phyloP scores from a whole-genome alignment of 2,113 vertebrate species.

The Sigmodon hispidus region DNA sequence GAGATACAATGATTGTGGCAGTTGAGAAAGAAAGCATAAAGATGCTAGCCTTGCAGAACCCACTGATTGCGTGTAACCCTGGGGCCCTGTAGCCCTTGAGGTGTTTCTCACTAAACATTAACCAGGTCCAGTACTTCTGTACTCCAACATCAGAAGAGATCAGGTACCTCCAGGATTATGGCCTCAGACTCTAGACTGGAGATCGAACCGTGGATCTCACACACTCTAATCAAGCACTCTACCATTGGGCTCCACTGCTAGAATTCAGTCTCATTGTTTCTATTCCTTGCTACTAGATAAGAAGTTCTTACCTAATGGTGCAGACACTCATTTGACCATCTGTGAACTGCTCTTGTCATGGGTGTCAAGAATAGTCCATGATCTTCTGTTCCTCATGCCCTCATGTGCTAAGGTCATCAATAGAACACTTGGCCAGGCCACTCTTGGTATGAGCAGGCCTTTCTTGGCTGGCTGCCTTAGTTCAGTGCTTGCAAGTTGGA shows the following conservation, averaged over 20 bases:
- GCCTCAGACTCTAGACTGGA: background rate
- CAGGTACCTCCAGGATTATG: background rate
- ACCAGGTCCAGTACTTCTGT: background rate
- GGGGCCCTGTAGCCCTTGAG: background rate
- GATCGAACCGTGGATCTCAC: background rate
- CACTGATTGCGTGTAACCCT: background rate
- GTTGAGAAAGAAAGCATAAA: no score
- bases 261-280: background rate
- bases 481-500: background rate
- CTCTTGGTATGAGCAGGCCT: background rate
- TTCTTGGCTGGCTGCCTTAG: background rate
- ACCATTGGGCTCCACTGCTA: background rate
- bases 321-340: accelerated
- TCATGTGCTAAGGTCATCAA: background rate
- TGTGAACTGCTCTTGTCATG: accelerated
- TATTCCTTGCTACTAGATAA: accelerated
- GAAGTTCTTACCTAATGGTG: background rate
- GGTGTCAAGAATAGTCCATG: background rate
- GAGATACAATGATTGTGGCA: background rate
- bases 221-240: background rate
- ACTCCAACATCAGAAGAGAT: background rate
- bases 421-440: background rate
- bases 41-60: background rate
- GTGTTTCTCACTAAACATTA: background rate
- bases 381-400: background rate